These are phyloP conservation scores for Cavia porcellus DNA, from an alignment of 2,113 vertebrate species.

Conservation along the genomic window DNA sequence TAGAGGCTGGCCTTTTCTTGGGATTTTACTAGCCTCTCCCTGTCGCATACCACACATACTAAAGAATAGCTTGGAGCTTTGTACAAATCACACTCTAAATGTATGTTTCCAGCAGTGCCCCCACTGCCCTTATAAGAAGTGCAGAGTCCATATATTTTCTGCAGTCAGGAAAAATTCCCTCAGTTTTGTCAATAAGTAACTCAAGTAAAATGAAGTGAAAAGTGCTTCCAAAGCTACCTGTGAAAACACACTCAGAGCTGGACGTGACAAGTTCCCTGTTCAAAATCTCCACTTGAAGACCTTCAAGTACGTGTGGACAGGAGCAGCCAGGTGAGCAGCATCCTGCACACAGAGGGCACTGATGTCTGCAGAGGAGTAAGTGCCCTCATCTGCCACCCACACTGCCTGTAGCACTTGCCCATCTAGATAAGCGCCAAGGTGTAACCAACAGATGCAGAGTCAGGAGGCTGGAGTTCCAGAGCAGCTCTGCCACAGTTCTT, in stretches of 20 bases:
- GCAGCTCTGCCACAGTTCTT: background rate
- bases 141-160: background rate
- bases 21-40: slow-evolving; percentile 63
- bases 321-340: background rate
- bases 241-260: background rate
- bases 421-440: background rate
- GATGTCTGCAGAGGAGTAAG: background rate
- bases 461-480: background rate
- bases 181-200: background rate
- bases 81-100: background rate
- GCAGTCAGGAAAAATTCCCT: slow-evolving; percentile 11
- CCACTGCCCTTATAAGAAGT: background rate
- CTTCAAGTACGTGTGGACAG: background rate
- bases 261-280: background rate
- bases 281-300: background rate
- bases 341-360: background rate
- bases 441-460: background rate
- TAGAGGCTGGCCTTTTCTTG: slow-evolving; percentile 27
- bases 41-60: slow-evolving; percentile 58
- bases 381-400: background rate
- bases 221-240: background rate
- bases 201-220: background rate
- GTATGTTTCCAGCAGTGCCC: background rate
- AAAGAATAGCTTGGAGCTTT: slow-evolving; percentile 56
- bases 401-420: background rate